phyloP scores from a whole-genome alignment of 2,888 invertebrate species.

The Tetranychus truncatus region DNA sequence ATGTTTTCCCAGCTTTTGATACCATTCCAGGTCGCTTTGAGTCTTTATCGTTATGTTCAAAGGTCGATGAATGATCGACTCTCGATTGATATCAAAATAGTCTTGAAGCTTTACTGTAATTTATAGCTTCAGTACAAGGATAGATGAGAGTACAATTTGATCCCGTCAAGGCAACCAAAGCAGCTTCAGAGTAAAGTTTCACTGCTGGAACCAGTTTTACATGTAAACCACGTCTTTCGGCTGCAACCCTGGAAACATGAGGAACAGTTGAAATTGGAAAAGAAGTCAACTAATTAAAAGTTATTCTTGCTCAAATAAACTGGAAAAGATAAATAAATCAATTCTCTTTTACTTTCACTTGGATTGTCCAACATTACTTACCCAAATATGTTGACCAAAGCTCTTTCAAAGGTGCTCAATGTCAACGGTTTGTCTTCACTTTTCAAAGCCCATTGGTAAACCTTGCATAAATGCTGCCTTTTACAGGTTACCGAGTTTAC shows the following conservation, averaged over 20 bases:
- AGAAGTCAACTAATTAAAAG: not conserved
- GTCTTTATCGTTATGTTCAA: not conserved
- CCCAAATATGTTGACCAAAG: slow-evolving; percentile 20
- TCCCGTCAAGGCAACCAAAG: slow-evolving; percentile 18
- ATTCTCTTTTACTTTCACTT: no score
- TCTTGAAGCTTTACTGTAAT: not conserved
- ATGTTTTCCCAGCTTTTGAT: no score
- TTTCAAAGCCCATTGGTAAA: slow-evolving; percentile 15
- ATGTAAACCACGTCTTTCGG: slow-evolving; percentile 17
- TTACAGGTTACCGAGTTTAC: slow-evolving; percentile 17
- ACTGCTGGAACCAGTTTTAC: slow-evolving; percentile 20
- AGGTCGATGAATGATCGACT: not conserved
- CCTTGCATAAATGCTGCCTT: slow-evolving; percentile 19
- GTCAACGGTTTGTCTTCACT: slow-evolving; percentile 12
- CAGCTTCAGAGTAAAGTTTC: slow-evolving; percentile 20
- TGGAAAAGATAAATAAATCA: not conserved
- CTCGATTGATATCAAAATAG: not conserved
- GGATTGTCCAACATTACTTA: not conserved
- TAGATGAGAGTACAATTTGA: slow-evolving; percentile 15
- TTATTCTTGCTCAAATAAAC: not conserved
- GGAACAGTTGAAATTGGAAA: not conserved
- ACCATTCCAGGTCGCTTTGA: no score
- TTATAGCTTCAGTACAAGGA: slow-evolving; percentile 14
- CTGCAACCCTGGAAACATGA: slow-evolving; percentile 16
- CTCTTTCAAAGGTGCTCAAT: slow-evolving; percentile 17